Conservation (phyloP, 2,113 vertebrate genomes). For the Cariama cristata region DNA sequence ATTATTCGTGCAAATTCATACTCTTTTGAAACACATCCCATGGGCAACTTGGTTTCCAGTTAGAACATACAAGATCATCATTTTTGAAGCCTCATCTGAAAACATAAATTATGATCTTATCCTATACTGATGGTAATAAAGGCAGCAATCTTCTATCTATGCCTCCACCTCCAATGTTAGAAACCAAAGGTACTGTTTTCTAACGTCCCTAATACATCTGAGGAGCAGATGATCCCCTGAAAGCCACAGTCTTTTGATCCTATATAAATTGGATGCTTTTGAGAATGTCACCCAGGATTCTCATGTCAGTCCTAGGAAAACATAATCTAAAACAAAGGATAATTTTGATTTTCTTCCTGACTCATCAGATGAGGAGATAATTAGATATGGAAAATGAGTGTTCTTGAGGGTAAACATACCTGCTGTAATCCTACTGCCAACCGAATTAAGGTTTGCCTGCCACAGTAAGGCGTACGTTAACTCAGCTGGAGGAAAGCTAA, state of each 20-base stretch:
- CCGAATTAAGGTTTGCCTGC: constrained; percentile 10
- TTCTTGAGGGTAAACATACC: constrained; percentile 32
- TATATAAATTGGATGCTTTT: constrained; percentile 28
- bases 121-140: not conserved
- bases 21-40: not conserved
- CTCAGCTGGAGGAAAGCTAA: not conserved
- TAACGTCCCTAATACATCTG: not conserved
- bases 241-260: constrained; percentile 26
- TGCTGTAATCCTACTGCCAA: constrained; percentile 14
- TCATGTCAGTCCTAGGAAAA: constrained; percentile 10
- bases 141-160: not conserved
- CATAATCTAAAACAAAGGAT: not conserved
- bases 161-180: not conserved
- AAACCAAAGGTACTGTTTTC: constrained; percentile 28
- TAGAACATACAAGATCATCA: not conserved
- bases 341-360: constrained; percentile 31
- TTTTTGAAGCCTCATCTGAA: constrained; percentile 4
- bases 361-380: constrained; percentile 23
- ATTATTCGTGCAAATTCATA: not conserved
- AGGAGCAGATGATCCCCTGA: constrained; percentile 3
- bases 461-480: not conserved
- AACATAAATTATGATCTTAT: not conserved
- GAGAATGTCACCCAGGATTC: constrained; percentile 38
- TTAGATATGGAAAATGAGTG: constrained; percentile 16
- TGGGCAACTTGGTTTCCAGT: not conserved